Base-by-base conservation (phyloP, 2,888 invertebrate genomes). In the Lampropteryx suffumata region DNA sequence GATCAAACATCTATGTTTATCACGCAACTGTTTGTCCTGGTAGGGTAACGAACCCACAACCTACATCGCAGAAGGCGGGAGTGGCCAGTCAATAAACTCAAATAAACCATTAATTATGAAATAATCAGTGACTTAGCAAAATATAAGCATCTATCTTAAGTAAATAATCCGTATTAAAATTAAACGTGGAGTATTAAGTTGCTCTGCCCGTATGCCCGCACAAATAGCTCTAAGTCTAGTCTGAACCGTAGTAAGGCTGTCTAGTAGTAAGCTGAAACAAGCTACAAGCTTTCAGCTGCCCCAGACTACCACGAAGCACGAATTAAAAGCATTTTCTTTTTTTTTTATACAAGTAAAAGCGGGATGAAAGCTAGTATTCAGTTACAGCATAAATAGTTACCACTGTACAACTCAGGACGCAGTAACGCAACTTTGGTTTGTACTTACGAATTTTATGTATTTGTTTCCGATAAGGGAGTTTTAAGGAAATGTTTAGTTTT, bases 331-430 rank as follows among this genome's bases (percentile, higher is more conserved):
- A 44, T 40, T 53, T 53, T 48, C 40, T 44, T 48, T 45, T 52
- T n/a, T 43, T 50, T 41, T 47, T 30, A 42, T 41, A 40, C 50
- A 32, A 45, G 54, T 47, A 46, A 54, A 54, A 46, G 46, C 47
- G 29, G 33, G 41, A 55, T 55, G 41, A 55, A 51, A 51, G 44
- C 48, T 51, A 33, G 53, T 53, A 53, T 53, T 53, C 48, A 53
- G 53, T 53, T 53, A 53, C 53, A 48, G 36, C 48, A 53, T 49
- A 53, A 53, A 53, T 48, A 44, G 48, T 21, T 14, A 40, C n/a
- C 53, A 45, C 14, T 36, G 53, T 53, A 42, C 17, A 32, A n/a
- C 29, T 9, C n/a, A 13, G 7, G 12, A 21, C 21, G 12, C 12
- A 43, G 47, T 43, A 30, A n/a, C 0, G 13, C 36, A 51, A 37